phyloP scores from a whole-genome alignment of 64 coral and sea anemone genomes.

The Stichodactyla mertensii region DNA sequence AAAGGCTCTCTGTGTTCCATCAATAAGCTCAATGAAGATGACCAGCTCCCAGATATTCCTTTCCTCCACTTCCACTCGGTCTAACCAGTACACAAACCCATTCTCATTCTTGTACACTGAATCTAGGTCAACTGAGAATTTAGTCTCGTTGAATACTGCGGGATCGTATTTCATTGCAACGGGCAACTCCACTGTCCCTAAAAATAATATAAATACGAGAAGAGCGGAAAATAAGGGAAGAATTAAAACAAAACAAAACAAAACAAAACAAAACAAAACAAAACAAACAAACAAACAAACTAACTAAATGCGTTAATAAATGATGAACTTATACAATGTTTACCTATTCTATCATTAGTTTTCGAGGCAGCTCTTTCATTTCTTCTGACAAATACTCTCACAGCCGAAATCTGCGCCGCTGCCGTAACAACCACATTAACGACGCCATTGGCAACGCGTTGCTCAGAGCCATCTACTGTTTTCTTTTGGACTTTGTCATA shows the following conservation, averaged over 20 bases:
- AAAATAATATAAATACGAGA: background rate
- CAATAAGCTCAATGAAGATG: conserved; percentile 45
- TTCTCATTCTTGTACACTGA: conserved; percentile 69
- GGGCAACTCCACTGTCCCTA: conserved; percentile 54
- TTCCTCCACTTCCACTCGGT: conserved; percentile 63
- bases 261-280: background rate
- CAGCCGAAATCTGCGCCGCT: conserved; percentile 13
- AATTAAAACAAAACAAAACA: background rate
- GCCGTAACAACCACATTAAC: conserved; percentile 32
- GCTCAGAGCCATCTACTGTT: conserved; percentile 34
- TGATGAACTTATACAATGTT: background rate
- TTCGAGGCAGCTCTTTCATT: conserved; percentile 41
- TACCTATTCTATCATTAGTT: conserved; percentile 45
- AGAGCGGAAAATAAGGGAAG: background rate
- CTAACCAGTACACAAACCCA: conserved; percentile 61
- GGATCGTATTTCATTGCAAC: conserved; percentile 27
- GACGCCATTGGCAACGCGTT: conserved; percentile 35
- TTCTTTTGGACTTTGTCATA: conserved; percentile 66
- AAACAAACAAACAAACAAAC: too few species aligned
- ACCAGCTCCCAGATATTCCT: conserved; percentile 66
- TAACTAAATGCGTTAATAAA: background rate
- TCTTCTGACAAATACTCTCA: conserved; percentile 48
- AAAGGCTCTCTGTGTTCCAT: conserved; percentile 31
- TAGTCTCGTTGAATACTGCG: background rate
- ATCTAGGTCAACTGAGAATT: conserved; percentile 69